Conservation (phyloP, 1,140 invertebrate species). For the Lanistes nyassanus region DNA sequence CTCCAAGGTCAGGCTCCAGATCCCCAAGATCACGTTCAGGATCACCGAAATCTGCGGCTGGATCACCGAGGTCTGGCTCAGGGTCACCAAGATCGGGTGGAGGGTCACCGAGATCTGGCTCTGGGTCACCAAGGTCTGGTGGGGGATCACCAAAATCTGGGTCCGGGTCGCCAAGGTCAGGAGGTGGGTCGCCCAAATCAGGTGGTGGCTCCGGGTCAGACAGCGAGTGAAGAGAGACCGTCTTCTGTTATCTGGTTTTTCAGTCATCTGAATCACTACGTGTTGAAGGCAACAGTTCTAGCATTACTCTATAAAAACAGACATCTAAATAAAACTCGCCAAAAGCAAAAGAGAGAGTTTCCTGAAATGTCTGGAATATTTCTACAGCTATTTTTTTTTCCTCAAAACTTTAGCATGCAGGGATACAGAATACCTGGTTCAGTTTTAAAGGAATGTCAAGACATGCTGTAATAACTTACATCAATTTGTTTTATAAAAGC, state of each 20-base stretch:
- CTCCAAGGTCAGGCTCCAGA: background rate
- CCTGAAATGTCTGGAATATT: background rate
- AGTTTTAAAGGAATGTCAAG: too few relatives aligned
- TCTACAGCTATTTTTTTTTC: too few relatives aligned
- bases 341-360: background rate
- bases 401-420: too few relatives aligned
- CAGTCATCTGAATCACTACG: too few relatives aligned
- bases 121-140: slow-evolving; percentile 13
- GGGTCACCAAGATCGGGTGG: slow-evolving; percentile 12
- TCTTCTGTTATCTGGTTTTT: background rate
- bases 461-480: too few relatives aligned
- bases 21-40: slow-evolving; percentile 9
- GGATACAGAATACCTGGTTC: too few relatives aligned
- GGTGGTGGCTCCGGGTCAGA: slow-evolving; percentile 17
- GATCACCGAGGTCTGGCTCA: slow-evolving; percentile 20
- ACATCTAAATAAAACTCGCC: background rate
- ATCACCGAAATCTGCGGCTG: slow-evolving; percentile 11
- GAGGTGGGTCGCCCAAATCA: slow-evolving; percentile 7
- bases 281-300: too few relatives aligned
- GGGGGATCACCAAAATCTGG: slow-evolving; percentile 7
- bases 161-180: slow-evolving; percentile 10
- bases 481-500: too few relatives aligned
- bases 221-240: slow-evolving; percentile 12
- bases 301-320: too few relatives aligned
- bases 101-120: slow-evolving; percentile 14